Percentiles rank a stretch among this genome's conserved stretches.
phyloP scores from a whole-genome alignment of 2,888 invertebrate genomes.

The Ophion ellenae region DNA sequence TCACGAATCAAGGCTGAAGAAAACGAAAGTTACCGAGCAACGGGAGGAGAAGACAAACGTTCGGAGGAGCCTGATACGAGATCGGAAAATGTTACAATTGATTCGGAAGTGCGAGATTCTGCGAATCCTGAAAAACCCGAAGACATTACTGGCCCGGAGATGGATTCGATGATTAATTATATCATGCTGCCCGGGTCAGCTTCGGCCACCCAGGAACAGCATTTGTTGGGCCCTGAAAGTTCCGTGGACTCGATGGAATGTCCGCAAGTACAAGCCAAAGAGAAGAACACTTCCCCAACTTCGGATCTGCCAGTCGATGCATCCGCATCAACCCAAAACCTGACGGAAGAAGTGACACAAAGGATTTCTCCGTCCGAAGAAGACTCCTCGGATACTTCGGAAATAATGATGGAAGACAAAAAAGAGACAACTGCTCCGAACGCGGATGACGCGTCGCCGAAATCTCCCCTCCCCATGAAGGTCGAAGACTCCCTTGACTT shows the following conservation, averaged over 20 bases:
- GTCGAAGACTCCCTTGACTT: slow-evolving; percentile 69
- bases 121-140: not conserved
- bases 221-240: slow-evolving; percentile 54
- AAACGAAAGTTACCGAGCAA: slow-evolving; percentile 1
- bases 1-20: not conserved
- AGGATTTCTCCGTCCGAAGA: not conserved
- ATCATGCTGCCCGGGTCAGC: not conserved
- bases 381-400: slow-evolving; percentile 11
- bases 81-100: not conserved
- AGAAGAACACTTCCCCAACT: slow-evolving; percentile 10
- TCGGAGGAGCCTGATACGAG: not conserved
- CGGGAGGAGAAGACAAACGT: not conserved
- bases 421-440: slow-evolving; percentile 45
- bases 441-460: slow-evolving; percentile 64
- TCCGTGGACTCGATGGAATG: slow-evolving; percentile 58
- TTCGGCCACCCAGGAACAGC: slow-evolving; percentile 21
- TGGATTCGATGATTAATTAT: not conserved
- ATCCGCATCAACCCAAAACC: not conserved
- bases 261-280: not conserved
- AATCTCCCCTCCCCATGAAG: slow-evolving; percentile 68
- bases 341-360: not conserved
- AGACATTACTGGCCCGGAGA: not conserved
- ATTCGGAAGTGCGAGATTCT: not conserved
- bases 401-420: slow-evolving; percentile 5
- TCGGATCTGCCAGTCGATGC: not conserved